phyloP scores from a whole-genome alignment of 2,113 vertebrate species.

The Oreotragus oreotragus region DNA sequence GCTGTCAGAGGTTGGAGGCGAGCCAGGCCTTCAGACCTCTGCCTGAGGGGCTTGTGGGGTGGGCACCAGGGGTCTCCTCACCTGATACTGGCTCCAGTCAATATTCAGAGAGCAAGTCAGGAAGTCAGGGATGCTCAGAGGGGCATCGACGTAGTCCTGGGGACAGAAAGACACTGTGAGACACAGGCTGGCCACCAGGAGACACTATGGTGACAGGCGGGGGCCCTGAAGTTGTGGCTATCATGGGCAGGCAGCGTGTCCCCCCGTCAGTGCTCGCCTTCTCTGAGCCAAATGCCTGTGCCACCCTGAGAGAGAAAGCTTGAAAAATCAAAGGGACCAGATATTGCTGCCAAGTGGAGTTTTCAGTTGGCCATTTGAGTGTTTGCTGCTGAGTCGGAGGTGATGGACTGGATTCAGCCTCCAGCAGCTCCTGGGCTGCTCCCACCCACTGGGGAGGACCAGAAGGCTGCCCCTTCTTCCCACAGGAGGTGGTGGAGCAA shows the following conservation, averaged over 20 bases:
- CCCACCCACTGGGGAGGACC: not conserved
- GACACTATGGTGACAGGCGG: not conserved
- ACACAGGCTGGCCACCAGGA: not conserved
- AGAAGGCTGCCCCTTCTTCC: not conserved
- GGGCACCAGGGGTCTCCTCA: slow-evolving; percentile 70
- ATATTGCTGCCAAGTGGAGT: not conserved
- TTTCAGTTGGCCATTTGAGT: not conserved
- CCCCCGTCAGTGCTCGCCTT: not conserved
- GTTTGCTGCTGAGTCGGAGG: not conserved
- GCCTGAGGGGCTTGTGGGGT: not conserved
- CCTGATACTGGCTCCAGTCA: slow-evolving; percentile 98
- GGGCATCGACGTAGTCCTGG: slow-evolving; percentile 97
- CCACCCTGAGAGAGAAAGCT: not conserved
- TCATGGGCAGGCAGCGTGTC: not conserved
- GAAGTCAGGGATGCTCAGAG: slow-evolving; percentile 91
- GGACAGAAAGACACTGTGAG: slow-evolving; percentile 44
- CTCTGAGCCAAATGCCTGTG: not conserved
- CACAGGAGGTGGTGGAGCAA: not conserved
- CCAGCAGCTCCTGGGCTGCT: not conserved
- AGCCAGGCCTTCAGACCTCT: not conserved
- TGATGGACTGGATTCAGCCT: not conserved
- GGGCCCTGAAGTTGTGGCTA: not conserved
- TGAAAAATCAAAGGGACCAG: slow-evolving; percentile 19
- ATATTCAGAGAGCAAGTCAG: slow-evolving; percentile 93
- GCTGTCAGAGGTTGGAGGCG: not conserved